Conservation (phyloP, 2,888 invertebrate genomes). For the Tetanocera ferruginea region DNA sequence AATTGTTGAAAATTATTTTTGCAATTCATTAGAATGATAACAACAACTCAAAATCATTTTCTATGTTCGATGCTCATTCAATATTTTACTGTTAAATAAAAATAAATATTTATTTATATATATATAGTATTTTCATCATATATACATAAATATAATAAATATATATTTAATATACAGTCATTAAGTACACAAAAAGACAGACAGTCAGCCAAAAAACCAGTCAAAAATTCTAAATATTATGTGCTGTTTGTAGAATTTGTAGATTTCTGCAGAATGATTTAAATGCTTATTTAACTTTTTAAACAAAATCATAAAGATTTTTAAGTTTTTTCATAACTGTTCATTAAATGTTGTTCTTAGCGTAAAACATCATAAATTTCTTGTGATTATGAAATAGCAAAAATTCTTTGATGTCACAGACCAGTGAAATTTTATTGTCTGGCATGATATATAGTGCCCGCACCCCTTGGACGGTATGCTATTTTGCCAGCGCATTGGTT, state of each 20-base stretch:
- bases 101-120: not conserved
- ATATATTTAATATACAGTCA: not conserved
- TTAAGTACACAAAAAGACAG: slow-evolving; percentile 6
- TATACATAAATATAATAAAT: not conserved
- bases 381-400: slow-evolving; percentile 1
- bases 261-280: not conserved
- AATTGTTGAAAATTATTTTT: slow-evolving; percentile 13
- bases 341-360: not conserved
- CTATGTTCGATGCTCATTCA: too few species aligned
- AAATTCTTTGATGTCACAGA: not conserved
- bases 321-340: not conserved
- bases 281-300: not conserved
- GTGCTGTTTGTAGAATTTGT: slow-evolving; percentile 14
- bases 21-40: slow-evolving; percentile 7
- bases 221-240: slow-evolving; percentile 21
- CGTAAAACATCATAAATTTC: not conserved
- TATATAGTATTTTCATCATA: not conserved
- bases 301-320: not conserved
- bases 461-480: not conserved
- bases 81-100: not conserved
- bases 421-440: not conserved
- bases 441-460: not conserved
- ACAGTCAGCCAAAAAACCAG: slow-evolving; percentile 16
- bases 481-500: not conserved
- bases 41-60: slow-evolving; percentile 15